Conservation (phyloP, 2,888 invertebrate species). For the Drosophila borborema region DNA sequence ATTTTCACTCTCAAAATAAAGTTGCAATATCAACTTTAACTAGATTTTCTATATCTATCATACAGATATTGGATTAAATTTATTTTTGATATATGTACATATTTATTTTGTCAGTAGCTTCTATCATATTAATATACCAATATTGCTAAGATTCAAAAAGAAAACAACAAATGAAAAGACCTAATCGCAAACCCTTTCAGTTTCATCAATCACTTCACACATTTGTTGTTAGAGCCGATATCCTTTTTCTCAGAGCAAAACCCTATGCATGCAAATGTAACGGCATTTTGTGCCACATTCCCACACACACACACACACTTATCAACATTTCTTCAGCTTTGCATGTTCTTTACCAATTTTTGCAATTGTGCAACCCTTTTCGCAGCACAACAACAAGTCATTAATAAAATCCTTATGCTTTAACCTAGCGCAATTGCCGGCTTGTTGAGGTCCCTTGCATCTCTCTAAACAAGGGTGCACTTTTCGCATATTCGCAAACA, state of each 20-base stretch:
- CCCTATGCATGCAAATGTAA: slow-evolving; percentile 46
- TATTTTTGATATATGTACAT: too few relatives aligned
- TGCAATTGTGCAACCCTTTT: slow-evolving; percentile 45
- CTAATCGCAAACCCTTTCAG: neutral
- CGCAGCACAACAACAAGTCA: slow-evolving; percentile 28
- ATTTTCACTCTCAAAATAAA: too few relatives aligned
- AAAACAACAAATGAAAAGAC: neutral
- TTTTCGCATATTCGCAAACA: slow-evolving; percentile 52
- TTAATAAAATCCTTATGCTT: slow-evolving; percentile 58
- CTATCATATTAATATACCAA: too few relatives aligned
- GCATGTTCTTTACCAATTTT: slow-evolving; percentile 43
- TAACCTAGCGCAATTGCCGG: slow-evolving; percentile 62
- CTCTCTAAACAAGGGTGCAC: slow-evolving; percentile 54
- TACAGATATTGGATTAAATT: too few relatives aligned
- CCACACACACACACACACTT: slow-evolving; percentile 35
- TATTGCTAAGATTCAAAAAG: neutral
- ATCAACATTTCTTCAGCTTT: slow-evolving; percentile 8
- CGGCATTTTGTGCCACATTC: slow-evolving; percentile 57
- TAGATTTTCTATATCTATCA: too few relatives aligned
- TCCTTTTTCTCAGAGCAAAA: neutral
- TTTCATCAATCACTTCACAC: slow-evolving; percentile 9
- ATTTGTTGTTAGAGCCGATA: neutral
- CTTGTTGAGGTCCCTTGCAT: slow-evolving; percentile 53
- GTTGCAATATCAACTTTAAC: too few relatives aligned
- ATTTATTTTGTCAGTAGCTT: too few relatives aligned